Evolutionary conservation across 2,888 invertebrate genomes (phyloP), one percentile per base, ranked within the genome.

Genomic region (Ormyrus pomaceus): DNA sequence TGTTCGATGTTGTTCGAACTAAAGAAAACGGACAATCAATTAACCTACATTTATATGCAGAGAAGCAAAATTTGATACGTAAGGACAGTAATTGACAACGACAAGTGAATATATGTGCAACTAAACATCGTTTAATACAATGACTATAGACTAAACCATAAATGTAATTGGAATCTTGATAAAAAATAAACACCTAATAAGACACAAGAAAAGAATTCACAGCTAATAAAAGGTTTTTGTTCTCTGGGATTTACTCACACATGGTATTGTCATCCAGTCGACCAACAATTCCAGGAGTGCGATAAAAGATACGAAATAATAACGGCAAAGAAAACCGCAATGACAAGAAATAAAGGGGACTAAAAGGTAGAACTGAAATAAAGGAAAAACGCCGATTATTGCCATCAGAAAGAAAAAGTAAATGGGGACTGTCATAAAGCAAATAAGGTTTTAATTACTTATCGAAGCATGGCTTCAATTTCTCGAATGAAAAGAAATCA

Each of bases 221-320:
- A 81, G 55, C 71, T 71, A 70, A 66, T 77, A 77, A 78, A 48
- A 68, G 34, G 69, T 80, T 68, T 80, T 71, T 53, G 77, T 78
- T 80, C 64, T 72, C 75, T 82, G 84, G 85, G 85, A 83, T 82
- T 90, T 90, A 90, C 90, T 90, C 90, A 88, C 89, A 87, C 87
- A 81, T 85, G 84, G 84, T 85, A 89, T 89, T 87, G 88, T 89
- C 86, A 88, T 90, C 90, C 90, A 89, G 89, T 86, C 85, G 90
- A 89, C 88, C 89, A 90, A 90, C 89, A 88, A 90, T 89, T 90
- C 90, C 90, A 88, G 88, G 87, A 87, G 88, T 90, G 89, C 89
- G 88, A 88, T 89, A 87, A 88, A 85, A 87, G 84, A 87, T 85
- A 85, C 86, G 84, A 87, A 85, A 86, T 85, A 82, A 86, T 83